Percentiles rank a stretch among this genome's conserved stretches.
Conservation (phyloP, 2,888 invertebrate species). For the Augochlorella aurata region DNA sequence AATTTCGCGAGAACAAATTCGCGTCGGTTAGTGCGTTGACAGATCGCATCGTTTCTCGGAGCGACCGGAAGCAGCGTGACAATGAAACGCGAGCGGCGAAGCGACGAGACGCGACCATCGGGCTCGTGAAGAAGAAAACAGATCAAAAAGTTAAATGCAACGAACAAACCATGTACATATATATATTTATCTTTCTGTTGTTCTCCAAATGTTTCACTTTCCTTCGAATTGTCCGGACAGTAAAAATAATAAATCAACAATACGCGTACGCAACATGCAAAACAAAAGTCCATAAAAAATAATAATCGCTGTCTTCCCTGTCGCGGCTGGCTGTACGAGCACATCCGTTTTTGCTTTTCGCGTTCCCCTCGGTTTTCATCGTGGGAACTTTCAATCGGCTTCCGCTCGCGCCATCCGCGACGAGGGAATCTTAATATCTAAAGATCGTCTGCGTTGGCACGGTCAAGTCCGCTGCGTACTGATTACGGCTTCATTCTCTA, state of each 20-base stretch:
- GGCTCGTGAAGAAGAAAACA: constrained; percentile 29
- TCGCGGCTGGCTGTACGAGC: constrained; percentile 40
- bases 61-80: neutral
- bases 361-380: neutral
- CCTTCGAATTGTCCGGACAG: constrained; percentile 53
- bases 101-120: constrained; percentile 26
- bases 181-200: constrained; percentile 63
- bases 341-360: too few relatives aligned
- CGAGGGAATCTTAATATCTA: constrained; percentile 63
- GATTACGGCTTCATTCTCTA: neutral
- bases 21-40: neutral
- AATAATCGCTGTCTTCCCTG: constrained; percentile 61
- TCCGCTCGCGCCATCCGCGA: constrained; percentile 34
- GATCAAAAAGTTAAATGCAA: constrained; percentile 62
- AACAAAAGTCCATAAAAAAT: constrained; percentile 69
- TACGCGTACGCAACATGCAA: constrained; percentile 70
- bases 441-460: constrained; percentile 42
- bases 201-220: constrained; percentile 61
- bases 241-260: constrained; percentile 73
- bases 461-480: constrained; percentile 16
- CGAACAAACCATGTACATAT: constrained; percentile 70
- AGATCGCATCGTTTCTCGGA: constrained; percentile 30
- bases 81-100: neutral
- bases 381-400: neutral
- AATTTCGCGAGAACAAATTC: neutral